A percentile compares a stretch with the other conserved stretches of the same genome.
Evolutionary conservation across 2,113 vertebrate genomes (phyloP).

Genomic region (Lichenostomus cassidix): DNA sequence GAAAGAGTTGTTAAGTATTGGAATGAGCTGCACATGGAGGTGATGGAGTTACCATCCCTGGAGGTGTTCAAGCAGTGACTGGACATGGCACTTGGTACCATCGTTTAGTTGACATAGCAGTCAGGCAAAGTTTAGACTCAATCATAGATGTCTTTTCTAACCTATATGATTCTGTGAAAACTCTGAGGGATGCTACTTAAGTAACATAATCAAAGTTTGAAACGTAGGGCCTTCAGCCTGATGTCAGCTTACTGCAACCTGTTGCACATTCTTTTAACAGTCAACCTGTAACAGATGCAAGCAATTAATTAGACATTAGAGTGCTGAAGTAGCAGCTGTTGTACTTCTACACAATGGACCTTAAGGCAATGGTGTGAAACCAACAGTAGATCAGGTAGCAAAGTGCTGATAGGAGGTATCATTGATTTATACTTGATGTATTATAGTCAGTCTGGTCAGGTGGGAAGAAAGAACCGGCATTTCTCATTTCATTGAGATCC

Average conservation of each 20-base stretch:
- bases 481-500: background rate
- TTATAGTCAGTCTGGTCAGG: background rate
- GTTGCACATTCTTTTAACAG: background rate
- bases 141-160: background rate
- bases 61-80: background rate
- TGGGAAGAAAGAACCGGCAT: fast-evolving
- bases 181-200: background rate
- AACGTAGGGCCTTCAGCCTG: background rate
- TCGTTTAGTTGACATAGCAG: background rate
- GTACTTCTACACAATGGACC: background rate
- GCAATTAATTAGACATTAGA: background rate
- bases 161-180: background rate
- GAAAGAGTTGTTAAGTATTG: background rate
- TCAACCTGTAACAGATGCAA: background rate
- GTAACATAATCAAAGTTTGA: background rate
- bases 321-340: background rate
- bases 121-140: background rate
- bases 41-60: fast-evolving
- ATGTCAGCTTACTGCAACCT: background rate
- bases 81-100: background rate
- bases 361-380: background rate
- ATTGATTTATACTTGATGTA: background rate
- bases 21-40: background rate
- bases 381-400: background rate
- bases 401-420: background rate